These are phyloP conservation scores for Microcebus jonahi DNA, from an alignment of 2,113 vertebrate species.

Conservation along the genomic window DNA sequence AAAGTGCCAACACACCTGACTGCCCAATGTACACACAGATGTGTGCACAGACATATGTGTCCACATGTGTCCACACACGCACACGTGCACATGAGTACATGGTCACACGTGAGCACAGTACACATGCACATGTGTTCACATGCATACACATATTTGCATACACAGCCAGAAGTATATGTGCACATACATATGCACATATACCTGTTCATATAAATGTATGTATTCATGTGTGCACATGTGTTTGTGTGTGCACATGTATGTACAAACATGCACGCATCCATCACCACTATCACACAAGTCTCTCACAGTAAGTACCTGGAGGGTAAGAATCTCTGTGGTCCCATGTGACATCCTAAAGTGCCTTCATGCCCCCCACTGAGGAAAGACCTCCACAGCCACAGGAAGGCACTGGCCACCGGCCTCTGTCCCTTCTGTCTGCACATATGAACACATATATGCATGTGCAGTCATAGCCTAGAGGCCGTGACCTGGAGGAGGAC, in stretches of 20 bases:
- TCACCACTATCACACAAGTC: not conserved
- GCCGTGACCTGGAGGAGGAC: no score
- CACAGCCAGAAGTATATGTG: no score
- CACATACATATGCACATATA: not conserved
- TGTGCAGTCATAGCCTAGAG: no score
- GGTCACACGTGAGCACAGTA: no score
- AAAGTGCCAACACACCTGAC: not conserved
- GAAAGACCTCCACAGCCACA: not conserved
- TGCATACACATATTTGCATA: not conserved
- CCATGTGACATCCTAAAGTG: not conserved
- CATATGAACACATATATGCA: no score
- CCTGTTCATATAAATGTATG: accelerated
- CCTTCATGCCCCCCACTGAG: no score
- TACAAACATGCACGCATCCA: not conserved
- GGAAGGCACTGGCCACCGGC: not conserved
- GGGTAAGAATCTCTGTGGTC: not conserved
- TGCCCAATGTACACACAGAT: not conserved
- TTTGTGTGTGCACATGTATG: not conserved
- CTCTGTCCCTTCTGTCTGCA: no score
- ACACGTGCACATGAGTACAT: not conserved
- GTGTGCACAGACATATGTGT: not conserved
- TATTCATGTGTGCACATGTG: not conserved
- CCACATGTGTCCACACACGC: not conserved
- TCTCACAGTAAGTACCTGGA: not conserved
- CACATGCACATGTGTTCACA: not conserved